Evolutionary conservation across 2,888 invertebrate species (phyloP).

Genomic region (Ophion obscuratus): DNA sequence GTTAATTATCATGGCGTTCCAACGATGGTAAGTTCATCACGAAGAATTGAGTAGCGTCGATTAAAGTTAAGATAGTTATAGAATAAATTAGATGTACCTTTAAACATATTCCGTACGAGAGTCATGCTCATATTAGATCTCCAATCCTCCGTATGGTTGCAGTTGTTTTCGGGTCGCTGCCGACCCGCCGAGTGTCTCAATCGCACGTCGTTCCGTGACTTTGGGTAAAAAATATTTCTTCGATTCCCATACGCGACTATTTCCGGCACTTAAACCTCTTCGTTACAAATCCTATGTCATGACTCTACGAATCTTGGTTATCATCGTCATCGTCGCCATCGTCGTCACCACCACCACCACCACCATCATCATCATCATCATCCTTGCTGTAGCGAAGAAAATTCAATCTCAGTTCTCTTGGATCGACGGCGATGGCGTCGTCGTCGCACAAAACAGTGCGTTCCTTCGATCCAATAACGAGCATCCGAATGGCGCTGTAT

Average conservation of each 20-base stretch:
- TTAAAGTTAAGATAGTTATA: neutral
- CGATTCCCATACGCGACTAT: neutral
- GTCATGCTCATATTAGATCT: constrained; percentile 83
- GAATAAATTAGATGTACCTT: constrained; percentile 75
- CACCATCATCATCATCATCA: neutral
- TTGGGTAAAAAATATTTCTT: constrained; percentile 4
- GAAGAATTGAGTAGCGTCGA: too few relatives aligned
- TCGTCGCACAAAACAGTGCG: constrained; percentile 36
- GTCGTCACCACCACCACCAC: neutral
- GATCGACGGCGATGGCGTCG: constrained; percentile 57
- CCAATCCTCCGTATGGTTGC: constrained; percentile 62
- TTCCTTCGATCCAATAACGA: neutral
- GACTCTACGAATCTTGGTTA: constrained; percentile 47
- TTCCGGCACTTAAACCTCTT: neutral
- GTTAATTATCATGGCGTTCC: too few relatives aligned
- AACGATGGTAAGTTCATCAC: too few relatives aligned
- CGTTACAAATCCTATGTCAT: constrained; percentile 41
- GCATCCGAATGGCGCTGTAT: constrained; percentile 60
- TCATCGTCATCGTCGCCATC: constrained; percentile 23
- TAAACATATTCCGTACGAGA: constrained; percentile 82
- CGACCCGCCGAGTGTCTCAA: constrained; percentile 45
- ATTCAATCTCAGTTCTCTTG: constrained; percentile 24
- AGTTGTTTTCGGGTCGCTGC: constrained; percentile 51
- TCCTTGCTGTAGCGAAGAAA: constrained; percentile 59
- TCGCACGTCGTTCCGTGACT: constrained; percentile 18